phyloP scores from a whole-genome alignment of 2,888 invertebrate genomes.

The Vanessa cardui region DNA sequence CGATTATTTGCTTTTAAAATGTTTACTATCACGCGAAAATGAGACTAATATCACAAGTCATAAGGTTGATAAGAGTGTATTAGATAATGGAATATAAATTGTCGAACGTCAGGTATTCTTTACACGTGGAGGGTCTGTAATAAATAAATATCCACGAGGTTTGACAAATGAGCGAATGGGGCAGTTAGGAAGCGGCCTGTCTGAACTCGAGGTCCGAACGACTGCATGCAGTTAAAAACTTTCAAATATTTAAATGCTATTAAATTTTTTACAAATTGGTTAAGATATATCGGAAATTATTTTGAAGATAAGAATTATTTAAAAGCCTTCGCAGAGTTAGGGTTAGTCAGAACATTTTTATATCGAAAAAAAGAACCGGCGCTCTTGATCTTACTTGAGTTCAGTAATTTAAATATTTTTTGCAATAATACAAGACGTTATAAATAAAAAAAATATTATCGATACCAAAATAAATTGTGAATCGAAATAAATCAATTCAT shows the following conservation, averaged over 20 bases:
- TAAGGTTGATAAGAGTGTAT: constrained; percentile 7
- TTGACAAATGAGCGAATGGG: constrained; percentile 80
- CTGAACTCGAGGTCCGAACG: constrained; percentile 43
- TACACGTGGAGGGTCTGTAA: constrained; percentile 73
- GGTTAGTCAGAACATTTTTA: neutral
- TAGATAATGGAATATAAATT: constrained; percentile 44
- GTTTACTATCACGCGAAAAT: neutral
- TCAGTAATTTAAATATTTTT: too few species aligned
- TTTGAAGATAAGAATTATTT: constrained; percentile 5
- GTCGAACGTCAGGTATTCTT: constrained; percentile 39
- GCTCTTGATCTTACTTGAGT: too few species aligned
- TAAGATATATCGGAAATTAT: constrained; percentile 13
- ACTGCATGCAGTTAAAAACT: constrained; percentile 27
- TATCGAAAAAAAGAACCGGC: too few species aligned
- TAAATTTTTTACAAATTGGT: constrained; percentile 15
- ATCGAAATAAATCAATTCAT: constrained; percentile 25
- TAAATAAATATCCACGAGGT: constrained; percentile 77
- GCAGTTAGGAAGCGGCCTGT: constrained; percentile 67
- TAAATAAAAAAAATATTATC: neutral
- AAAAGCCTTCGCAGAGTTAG: neutral
- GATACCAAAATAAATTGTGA: constrained; percentile 15
- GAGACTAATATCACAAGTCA: neutral
- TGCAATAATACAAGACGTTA: neutral
- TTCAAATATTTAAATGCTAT: constrained; percentile 28
- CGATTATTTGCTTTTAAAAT: constrained; percentile 21